Evolutionary conservation across 1,140 invertebrate species (phyloP).

Genomic region (Luehdorfia chinensis): DNA sequence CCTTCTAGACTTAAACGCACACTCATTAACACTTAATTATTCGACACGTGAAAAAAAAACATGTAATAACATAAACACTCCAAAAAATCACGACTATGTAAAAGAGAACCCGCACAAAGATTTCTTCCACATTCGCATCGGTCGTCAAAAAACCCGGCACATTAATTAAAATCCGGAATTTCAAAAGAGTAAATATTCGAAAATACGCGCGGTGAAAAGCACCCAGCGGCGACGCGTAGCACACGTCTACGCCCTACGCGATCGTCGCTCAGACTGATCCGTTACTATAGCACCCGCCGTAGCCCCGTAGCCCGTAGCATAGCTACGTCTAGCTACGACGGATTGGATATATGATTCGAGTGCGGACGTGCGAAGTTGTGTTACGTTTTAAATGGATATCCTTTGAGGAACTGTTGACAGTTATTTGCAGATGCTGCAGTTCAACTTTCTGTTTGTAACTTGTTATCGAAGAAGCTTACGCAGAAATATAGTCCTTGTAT

Average conservation of each 20-base stretch:
- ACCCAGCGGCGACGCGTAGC: slow-evolving; percentile 32
- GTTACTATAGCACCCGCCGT: slow-evolving; percentile 18
- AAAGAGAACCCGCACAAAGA: slow-evolving; percentile 19
- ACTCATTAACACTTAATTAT: slow-evolving; percentile 11
- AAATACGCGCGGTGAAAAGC: slow-evolving; percentile 22
- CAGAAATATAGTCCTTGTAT: not conserved
- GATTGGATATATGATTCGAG: slow-evolving; percentile 11
- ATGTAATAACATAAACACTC: slow-evolving; percentile 13
- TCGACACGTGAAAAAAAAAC: slow-evolving; percentile 9
- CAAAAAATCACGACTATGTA: slow-evolving; percentile 9
- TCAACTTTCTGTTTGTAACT: not conserved
- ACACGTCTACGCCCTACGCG: slow-evolving; percentile 46
- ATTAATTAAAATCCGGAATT: slow-evolving; percentile 46
- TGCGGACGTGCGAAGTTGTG: slow-evolving; percentile 14
- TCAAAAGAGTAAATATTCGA: slow-evolving; percentile 27
- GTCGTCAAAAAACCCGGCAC: slow-evolving; percentile 32
- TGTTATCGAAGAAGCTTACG: not conserved
- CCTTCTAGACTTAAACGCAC: not conserved
- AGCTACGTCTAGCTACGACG: slow-evolving; percentile 14
- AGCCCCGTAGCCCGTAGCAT: slow-evolving; percentile 7
- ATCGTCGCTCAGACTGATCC: slow-evolving; percentile 16
- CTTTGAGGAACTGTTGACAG: slow-evolving; percentile 7
- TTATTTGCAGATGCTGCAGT: not conserved
- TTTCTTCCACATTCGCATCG: slow-evolving; percentile 19
- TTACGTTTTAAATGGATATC: slow-evolving; percentile 15